Evolutionary conservation across 2,888 invertebrate genomes (phyloP), one percentile per base, ranked within the genome.

Genomic region (Leptogaster cylindrica): DNA sequence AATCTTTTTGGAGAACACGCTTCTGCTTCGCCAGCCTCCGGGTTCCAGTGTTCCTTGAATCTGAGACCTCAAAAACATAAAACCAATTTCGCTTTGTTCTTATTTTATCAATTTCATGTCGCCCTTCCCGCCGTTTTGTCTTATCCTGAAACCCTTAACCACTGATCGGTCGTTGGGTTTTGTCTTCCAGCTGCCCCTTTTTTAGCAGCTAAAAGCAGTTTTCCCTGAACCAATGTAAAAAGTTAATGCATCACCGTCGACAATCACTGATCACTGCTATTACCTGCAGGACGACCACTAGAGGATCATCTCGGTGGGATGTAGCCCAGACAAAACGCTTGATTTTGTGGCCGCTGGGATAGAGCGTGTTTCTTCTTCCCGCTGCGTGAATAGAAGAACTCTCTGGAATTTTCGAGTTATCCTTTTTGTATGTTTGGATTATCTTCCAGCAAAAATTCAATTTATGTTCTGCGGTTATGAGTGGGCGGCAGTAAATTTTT

Each of bases 61-160:
- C 33, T 31, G 16, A 27, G 23, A 27, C 8, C 52, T 20, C 31
- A 8, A 16, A n/a, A 16, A 8, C 8, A 12, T 25, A 50, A n/a
- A n/a, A 50, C 50, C 28, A 27, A 3, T 12, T 5, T 27, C 33
- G 10, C n/a, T 25, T 48, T 48, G 18, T 48, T 23, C 18, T 20
- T 20, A 6, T 18, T 46, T 14, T n/a, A 18, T 31, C 6, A 52
- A 50, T 50, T 50, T 52, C 52, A 33, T 8, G 52, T 52, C 50
- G 25, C 12, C 50, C 50, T 50, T 50, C 52, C 14, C 14, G 33
- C 28, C 52, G 52, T 52, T 52, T 52, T 52, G 52, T 52, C 33
- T 52, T 52, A 52, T 52, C 52, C 52, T 52, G 12, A 28, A 52
- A 28, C 31, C 10, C 52, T 50, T 31, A 52, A 52, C 52, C 52